A percentile compares a stretch with the other conserved stretches of the same genome.
Conservation (phyloP, 2,797 vertebrate species). For the Microchirus variegatus region DNA sequence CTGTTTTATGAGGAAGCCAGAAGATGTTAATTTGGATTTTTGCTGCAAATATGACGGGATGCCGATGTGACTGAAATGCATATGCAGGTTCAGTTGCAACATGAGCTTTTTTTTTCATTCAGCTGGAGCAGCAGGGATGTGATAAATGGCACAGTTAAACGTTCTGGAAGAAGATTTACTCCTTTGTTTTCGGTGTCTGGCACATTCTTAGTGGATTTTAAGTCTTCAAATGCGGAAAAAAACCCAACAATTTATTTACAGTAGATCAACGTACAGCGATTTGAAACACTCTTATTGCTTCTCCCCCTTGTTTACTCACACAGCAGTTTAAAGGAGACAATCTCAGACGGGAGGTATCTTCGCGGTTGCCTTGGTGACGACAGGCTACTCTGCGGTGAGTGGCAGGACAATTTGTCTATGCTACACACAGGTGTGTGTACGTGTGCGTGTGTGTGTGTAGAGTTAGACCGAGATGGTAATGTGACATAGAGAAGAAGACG, state of each 20-base stretch:
- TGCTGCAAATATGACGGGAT: constrained; percentile 6
- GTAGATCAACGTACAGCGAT: constrained; percentile 9
- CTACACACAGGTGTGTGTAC: constrained; percentile 3
- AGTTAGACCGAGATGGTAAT: constrained; percentile 36
- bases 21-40: constrained; percentile 18
- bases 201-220: constrained; percentile 9
- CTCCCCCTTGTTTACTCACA: constrained; percentile 17
- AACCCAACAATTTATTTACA: constrained; percentile 9
- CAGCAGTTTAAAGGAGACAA: constrained; percentile 23
- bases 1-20: not conserved
- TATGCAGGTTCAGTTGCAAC: constrained; percentile 7
- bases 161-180: constrained; percentile 10
- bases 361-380: constrained; percentile 60
- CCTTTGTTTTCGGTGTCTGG: not conserved
- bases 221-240: not conserved
- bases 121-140: not conserved
- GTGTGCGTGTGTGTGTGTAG: constrained; percentile 6
- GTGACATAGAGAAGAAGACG: constrained; percentile 15
- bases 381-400: constrained; percentile 25
- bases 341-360: constrained; percentile 20
- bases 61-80: constrained; percentile 16
- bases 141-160: not conserved
- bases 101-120: constrained; percentile 11
- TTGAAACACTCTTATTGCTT: constrained; percentile 5
- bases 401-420: constrained; percentile 4